Evolutionary conservation across 2,888 invertebrate species (phyloP).

Genomic region (Fabriciana adippe): DNA sequence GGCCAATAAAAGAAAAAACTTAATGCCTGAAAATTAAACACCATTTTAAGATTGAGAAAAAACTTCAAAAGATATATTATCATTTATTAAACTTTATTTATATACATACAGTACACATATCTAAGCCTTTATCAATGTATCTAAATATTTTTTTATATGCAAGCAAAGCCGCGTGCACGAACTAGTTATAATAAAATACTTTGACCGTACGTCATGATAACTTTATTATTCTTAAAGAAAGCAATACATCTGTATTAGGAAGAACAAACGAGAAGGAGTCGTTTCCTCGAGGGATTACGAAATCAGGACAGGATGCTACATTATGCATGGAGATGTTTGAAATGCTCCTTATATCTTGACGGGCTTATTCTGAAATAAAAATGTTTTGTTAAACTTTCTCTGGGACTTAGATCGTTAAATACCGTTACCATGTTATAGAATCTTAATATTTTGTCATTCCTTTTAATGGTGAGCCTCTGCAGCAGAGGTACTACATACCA

Average conservation of each 20-base stretch:
- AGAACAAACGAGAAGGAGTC: constrained; percentile 29
- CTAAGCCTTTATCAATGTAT: no score
- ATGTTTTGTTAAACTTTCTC: neutral
- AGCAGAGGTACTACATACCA: no score
- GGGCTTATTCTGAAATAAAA: constrained; percentile 22
- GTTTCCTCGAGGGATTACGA: constrained; percentile 34
- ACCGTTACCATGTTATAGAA: neutral
- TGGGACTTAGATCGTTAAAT: neutral
- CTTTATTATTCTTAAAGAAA: constrained; percentile 26
- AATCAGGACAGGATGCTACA: constrained; percentile 40
- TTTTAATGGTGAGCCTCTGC: no score
- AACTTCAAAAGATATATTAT: no score
- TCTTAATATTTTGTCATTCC: no score
- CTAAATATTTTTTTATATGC: neutral
- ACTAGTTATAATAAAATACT: neutral
- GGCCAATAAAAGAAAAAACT: no score
- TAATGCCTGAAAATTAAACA: no score
- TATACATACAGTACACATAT: no score
- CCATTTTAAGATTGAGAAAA: no score
- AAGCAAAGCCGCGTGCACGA: no score
- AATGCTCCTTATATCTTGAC: constrained; percentile 23
- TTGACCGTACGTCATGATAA: constrained; percentile 16
- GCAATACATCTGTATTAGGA: constrained; percentile 32
- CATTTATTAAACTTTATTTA: no score
- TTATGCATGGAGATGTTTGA: constrained; percentile 39